Evolutionary conservation across 2,888 invertebrate genomes (phyloP), one percentile per base, ranked within the genome.

Genomic region (Notocelia uddmanniana): DNA sequence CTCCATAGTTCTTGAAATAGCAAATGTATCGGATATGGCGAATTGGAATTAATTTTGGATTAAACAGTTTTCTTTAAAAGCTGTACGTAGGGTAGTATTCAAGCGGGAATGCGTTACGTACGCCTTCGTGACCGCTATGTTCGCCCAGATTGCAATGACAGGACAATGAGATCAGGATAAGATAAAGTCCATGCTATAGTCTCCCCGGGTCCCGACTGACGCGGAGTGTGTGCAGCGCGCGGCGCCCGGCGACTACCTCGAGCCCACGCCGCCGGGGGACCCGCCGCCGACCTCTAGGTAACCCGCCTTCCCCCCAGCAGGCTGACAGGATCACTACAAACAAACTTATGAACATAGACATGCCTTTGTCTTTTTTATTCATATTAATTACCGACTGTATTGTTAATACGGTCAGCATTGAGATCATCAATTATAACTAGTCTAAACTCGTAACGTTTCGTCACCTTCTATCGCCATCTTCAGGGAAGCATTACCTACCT

Each of bases 221-320:
- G 89, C 89, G 89, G 91, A 87, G 63, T 64, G 41, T 45, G 93
- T 90, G 88, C 92, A 92, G 92, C 89, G 87, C 83, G 84, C 87
- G 81, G 85, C 87, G 85, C 88, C 88, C 79, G 89, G 90, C 79
- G 94, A 94, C 92, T 94, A 94, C 92, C 89, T 94, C 82, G 94
- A 93, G 87, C 94, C 94, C 83, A 88, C 89, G 88, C 85, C 91
- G 78, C 89, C 91, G 80, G 86, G 84, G 86, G 91, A 90, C 83
- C 83, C 86, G 81, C 81, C 86, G 79, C 78, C 84, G 75, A 84
- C 79, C 77, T 83, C 83, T 90, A 93, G 93, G 93, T 93, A 93
- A 91, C 85, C 75, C 81, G 76, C 74, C 67, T 18, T 11, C 57
- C 18, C 3, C 31, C 13, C 18, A 18, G 37, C 19, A 74, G 31